A percentile compares a stretch with the other conserved stretches of the same genome.
phyloP scores from a whole-genome alignment of 2,797 vertebrate species.

The Crypturellus tataupa region DNA sequence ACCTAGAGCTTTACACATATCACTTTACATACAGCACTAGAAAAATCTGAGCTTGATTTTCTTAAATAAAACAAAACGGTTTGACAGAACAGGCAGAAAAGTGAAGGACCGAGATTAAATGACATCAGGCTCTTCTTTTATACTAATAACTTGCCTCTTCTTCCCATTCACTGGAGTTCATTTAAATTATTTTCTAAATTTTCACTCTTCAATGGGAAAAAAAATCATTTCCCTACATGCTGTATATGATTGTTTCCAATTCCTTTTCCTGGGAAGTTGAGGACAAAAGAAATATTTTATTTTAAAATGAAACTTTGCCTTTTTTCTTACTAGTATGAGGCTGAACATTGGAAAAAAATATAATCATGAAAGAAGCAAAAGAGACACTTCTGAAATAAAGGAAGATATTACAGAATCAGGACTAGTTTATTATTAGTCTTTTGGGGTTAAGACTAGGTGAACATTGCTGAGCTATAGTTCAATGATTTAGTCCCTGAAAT shows the following conservation, averaged over 20 bases:
- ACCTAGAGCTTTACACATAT: background rate
- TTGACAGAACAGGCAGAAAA: background rate
- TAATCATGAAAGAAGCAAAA: background rate
- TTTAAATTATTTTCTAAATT: background rate
- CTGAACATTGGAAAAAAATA: background rate
- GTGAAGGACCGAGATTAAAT: background rate
- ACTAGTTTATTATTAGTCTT: background rate
- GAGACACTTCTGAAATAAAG: background rate
- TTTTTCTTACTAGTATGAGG: background rate
- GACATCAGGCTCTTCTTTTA: rapidly evolving
- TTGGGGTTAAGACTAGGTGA: background rate
- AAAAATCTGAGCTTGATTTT: background rate
- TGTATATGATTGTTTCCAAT: background rate
- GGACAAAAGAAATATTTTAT: background rate
- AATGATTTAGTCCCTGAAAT: background rate
- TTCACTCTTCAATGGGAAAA: background rate
- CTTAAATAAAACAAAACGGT: background rate
- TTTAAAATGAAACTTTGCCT: background rate
- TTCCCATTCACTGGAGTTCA: background rate
- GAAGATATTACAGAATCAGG: background rate
- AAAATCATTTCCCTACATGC: background rate
- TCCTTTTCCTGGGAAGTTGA: background rate
- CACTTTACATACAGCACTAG: background rate
- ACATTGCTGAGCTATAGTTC: background rate
- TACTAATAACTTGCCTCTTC: background rate